These are phyloP conservation scores for Protodeltote pygarga DNA, from an alignment of 2,888 invertebrate genomes.

Conservation along the genomic window DNA sequence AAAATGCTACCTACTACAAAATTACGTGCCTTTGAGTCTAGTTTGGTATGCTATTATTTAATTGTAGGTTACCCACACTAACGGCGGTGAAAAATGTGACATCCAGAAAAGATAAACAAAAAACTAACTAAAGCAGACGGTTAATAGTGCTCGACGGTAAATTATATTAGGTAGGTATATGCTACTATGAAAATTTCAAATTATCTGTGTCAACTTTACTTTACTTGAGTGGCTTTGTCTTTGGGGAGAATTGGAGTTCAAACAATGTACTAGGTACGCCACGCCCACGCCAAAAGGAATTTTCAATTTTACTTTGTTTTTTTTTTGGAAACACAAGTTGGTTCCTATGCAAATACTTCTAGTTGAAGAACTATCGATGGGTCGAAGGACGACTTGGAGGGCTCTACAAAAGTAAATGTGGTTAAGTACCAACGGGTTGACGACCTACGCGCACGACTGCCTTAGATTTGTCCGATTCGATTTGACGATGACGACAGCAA, in stretches of 20 bases:
- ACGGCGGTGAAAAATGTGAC: slow-evolving; percentile 43
- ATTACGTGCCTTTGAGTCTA: slow-evolving; percentile 10
- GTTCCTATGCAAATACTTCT: slow-evolving; percentile 69
- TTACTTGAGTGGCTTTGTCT: slow-evolving; percentile 42
- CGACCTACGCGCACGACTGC: slow-evolving; percentile 78
- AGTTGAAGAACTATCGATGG: slow-evolving; percentile 46
- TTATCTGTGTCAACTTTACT: slow-evolving; percentile 62
- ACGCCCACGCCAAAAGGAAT: slow-evolving; percentile 48
- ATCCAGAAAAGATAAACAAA: slow-evolving; percentile 59
- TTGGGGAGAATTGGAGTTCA: slow-evolving; percentile 52
- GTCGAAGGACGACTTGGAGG: slow-evolving; percentile 59
- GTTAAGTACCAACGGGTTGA: slow-evolving; percentile 80
- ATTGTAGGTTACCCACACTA: slow-evolving; percentile 16
- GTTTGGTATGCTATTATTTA: slow-evolving; percentile 25
- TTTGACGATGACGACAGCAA: slow-evolving; percentile 54
- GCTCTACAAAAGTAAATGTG: slow-evolving; percentile 76
- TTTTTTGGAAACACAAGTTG: slow-evolving; percentile 50
- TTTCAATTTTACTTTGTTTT: slow-evolving; percentile 52
- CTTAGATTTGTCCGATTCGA: slow-evolving; percentile 71
- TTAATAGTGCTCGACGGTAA: slow-evolving; percentile 66
- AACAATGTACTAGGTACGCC: slow-evolving; percentile 53
- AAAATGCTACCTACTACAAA: neutral
- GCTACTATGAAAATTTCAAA: too few relatives aligned
- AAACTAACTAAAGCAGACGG: slow-evolving; percentile 60
- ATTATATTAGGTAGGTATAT: too few relatives aligned